Conservation (phyloP, 2,113 vertebrate genomes). For the Pollachius pollachius region DNA sequence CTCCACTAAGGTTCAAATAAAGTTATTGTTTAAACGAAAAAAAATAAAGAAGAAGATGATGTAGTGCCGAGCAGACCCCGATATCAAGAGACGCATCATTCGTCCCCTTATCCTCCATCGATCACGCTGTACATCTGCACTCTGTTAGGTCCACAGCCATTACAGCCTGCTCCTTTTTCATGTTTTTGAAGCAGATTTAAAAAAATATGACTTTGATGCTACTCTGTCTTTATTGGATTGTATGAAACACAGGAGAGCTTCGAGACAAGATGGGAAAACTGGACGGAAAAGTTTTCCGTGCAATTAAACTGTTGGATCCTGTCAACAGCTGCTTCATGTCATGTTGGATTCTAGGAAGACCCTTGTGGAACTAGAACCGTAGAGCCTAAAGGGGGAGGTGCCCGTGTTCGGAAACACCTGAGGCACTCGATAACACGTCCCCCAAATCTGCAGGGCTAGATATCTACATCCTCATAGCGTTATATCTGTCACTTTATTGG, state of each 20-base stretch:
- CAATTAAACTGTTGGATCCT: background rate
- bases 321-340: too few species aligned
- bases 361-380: too few species aligned
- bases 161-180: background rate
- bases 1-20: background rate
- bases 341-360: too few species aligned
- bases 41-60: slow-evolving; percentile 14
- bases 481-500: too few species aligned
- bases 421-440: background rate
- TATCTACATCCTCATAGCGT: too few species aligned
- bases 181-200: background rate
- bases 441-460: background rate
- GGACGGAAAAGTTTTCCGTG: background rate
- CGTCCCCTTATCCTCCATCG: background rate
- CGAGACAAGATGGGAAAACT: background rate
- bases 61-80: slow-evolving; percentile 17
- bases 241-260: background rate
- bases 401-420: background rate
- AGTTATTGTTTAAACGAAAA: background rate
- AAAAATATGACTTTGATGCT: background rate
- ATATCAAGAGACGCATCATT: slow-evolving; percentile 1
- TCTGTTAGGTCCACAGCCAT: background rate
- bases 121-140: background rate
- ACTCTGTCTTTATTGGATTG: background rate
- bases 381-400: too few species aligned